Percentiles rank a stretch among this genome's conserved stretches.
These are phyloP conservation scores for Diloba caeruleocephala DNA, from an alignment of 2,888 invertebrate genomes.

Conservation along the genomic window DNA sequence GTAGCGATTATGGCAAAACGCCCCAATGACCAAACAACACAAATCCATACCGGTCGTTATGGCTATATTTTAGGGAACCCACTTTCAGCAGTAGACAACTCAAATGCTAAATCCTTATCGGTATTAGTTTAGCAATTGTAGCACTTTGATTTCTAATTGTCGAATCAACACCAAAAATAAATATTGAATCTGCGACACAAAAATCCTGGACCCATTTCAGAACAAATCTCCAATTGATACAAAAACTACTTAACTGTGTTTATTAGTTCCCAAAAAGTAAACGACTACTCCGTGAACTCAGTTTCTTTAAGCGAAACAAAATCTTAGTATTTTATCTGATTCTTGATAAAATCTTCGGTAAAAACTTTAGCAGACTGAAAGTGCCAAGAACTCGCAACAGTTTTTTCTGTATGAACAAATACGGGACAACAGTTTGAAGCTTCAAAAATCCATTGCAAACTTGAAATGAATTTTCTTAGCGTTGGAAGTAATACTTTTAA, in stretches of 20 bases:
- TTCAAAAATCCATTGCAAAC: conserved; percentile 1
- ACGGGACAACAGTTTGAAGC: neutral
- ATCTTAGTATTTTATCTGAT: conserved; percentile 20
- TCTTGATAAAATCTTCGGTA: neutral
- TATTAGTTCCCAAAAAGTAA: conserved; percentile 9
- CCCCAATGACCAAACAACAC: no score
- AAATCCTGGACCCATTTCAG: neutral
- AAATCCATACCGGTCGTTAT: no score
- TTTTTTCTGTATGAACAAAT: conserved; percentile 8
- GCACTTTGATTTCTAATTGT: neutral
- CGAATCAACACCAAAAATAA: neutral
- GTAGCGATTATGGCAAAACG: no score
- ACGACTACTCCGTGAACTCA: neutral
- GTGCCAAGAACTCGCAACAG: no score
- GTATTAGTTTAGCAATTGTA: no score
- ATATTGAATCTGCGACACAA: neutral
- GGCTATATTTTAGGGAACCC: no score
- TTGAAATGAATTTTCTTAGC: conserved; percentile 19
- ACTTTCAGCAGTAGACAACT: no score
- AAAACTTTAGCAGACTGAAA: conserved; percentile 11
- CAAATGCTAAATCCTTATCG: no score
- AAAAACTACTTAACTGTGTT: conserved; percentile 14
- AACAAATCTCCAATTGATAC: neutral
- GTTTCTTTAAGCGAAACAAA: conserved; percentile 18
- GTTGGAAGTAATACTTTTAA: neutral